Evolutionary conservation across 2,797 vertebrate species (phyloP), one percentile per base, ranked within the genome.

Genomic region (Helarctos malayanus): DNA sequence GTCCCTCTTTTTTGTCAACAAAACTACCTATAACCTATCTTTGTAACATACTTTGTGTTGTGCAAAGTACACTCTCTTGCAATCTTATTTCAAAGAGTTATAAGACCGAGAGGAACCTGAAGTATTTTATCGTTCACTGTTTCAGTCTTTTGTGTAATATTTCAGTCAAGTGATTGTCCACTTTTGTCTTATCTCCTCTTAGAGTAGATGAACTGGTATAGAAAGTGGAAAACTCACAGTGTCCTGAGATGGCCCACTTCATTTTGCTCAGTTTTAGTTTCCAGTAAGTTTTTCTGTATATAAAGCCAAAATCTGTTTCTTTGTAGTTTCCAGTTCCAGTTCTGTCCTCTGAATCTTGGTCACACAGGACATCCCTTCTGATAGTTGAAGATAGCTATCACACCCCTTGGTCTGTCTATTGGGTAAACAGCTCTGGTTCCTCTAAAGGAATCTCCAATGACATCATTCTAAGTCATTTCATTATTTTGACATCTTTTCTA

Each of bases 221-320:
- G 73, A 92, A 84, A 68, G 32, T 88, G 41, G 92, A 78, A 93
- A 89, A 68, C 19, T 82, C 63, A 38, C 10, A 73, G 0, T 94
- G 76, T 86, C 41, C 45, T 88, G 54, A 91, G n/a, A 68, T 63
- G 12, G 5, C 19, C 18, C 41, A 19, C 87, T 91, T 95, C 32
- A 59, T 87, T 89, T 91, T 89, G 79, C n/a, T 65, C 21, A 84
- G 25, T 18, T 81, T 69, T 96, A 41, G 68, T 86, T 82, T 92
- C 59, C 41, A 91, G 0, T 89, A 89, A 49, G 4, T 91, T 94
- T 97, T 97, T 80, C 61, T 56, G 9, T 61, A 1, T 68, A 3
- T 80, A 89, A 97, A 82, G 52, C 49, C 47, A 96, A 85, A 84
- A 78, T 93, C 84, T 96, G 29, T 96, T 95, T 89, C 27, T 9